Base-by-base conservation (phyloP, 2,888 invertebrate genomes). In the Drosophila fulvimacula region DNA sequence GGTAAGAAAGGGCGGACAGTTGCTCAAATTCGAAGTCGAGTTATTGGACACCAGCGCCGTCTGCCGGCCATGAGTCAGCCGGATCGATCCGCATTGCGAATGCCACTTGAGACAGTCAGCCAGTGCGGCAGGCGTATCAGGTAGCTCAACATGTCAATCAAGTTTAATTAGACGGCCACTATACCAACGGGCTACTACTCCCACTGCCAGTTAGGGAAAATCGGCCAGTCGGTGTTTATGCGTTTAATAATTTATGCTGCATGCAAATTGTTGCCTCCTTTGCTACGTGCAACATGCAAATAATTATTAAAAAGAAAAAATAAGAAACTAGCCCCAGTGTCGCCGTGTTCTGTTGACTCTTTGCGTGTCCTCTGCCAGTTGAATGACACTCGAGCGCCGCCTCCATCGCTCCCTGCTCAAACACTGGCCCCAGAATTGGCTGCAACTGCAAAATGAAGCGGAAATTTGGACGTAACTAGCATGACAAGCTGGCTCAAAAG, bases 361-460 rank as follows among this genome's bases (percentile, higher is more conserved):
- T 61, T 66, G 79, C 81, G 67, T 81, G 82, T 79, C 82, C 51
- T 51, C 87, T 81, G 79, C 83, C 76, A 81, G 89, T 84, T 84
- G 87, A 84, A 86, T 86, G 89, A 84, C 87, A 76, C 89, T 79
- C 72, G 59, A 79, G 75, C 76, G 46, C 39, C 53, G 30, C 17
- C 39, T 10, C 21, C 34, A 15, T 3, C 15, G 21, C 11, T 30
- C 7, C 10, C 5, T 7, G 6, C 15, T n/a, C 19, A 5, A 7
- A 10, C 17, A 7, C n/a, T 7, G 32, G 10, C 30, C 34, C 13
- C 30, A 11, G 36, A 46, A 68, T 55, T 59, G 41, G 34, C 24
- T 69, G 53, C 46, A 53, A 27, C 67, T 65, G 64, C 66, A 59
- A 83, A 78, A 66, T 71, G 62, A 75, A 62, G 62, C 73, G 52